Conservation (phyloP, 2,113 vertebrate genomes). For the Anhinga rufa region DNA sequence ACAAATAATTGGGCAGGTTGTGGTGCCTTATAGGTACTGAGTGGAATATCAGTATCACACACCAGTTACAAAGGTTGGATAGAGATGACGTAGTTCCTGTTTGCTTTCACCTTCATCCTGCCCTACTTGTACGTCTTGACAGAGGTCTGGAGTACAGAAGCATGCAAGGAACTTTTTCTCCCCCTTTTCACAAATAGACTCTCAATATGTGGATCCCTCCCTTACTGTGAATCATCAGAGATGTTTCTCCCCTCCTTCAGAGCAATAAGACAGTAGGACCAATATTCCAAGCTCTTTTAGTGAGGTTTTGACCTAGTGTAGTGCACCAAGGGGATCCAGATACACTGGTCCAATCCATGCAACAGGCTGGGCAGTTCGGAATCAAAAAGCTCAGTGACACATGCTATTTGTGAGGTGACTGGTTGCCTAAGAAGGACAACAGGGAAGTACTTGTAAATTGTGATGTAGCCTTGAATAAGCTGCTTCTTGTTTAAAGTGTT, state of each 20-base stretch:
- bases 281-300: background rate
- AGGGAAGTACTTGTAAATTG: background rate
- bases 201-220: background rate
- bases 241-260: background rate
- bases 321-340: background rate
- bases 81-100: background rate
- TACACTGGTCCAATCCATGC: background rate
- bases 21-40: background rate
- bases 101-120: background rate
- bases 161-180: background rate
- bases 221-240: background rate
- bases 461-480: conserved; percentile 27
- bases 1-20: background rate
- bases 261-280: background rate
- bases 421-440: background rate
- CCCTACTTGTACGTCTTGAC: background rate
- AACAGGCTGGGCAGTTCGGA: background rate
- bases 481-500: conserved; percentile 49
- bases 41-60: background rate
- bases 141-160: background rate
- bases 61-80: background rate
- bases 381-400: background rate
- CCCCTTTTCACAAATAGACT: background rate
- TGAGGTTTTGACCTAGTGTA: background rate
- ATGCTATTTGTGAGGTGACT: background rate